Conservation (phyloP, 1,140 invertebrate genomes). For the Tyrophagus putrescentiae region DNA sequence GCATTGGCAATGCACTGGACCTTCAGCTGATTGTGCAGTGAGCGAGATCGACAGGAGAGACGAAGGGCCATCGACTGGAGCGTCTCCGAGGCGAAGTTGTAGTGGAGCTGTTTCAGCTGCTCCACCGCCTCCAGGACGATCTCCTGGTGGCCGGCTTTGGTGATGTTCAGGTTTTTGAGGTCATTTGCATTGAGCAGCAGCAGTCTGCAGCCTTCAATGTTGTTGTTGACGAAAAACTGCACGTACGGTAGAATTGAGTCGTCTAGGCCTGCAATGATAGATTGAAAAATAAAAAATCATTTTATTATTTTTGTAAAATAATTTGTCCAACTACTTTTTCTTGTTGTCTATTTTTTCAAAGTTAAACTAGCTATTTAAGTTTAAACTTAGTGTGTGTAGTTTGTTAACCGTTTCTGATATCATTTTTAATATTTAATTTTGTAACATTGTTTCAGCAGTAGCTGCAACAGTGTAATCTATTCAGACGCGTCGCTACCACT, state of each 20-base stretch:
- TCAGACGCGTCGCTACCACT: too few species aligned
- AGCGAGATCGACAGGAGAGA: constrained; percentile 62
- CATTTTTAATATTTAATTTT: not conserved
- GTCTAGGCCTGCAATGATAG: constrained; percentile 49
- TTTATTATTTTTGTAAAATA: not conserved
- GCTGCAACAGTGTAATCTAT: too few species aligned
- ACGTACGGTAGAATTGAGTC: constrained; percentile 61
- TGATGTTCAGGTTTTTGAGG: constrained; percentile 64
- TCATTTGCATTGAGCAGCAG: constrained; percentile 67
- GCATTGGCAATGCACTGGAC: not conserved
- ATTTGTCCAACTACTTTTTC: not conserved
- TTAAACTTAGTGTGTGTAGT: not conserved
- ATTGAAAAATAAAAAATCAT: not conserved
- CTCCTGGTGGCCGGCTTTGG: constrained; percentile 78
- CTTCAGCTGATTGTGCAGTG: constrained; percentile 52
- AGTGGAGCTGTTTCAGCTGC: constrained; percentile 70
- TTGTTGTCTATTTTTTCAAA: not conserved
- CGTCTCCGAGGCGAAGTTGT: constrained; percentile 75
- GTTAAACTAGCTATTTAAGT: not conserved
- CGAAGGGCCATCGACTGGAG: constrained; percentile 68
- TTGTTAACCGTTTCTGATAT: not conserved
- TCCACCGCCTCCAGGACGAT: constrained; percentile 76
- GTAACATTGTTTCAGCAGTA: too few species aligned
- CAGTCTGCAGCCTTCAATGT: constrained; percentile 62
- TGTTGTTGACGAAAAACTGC: constrained; percentile 59